Conservation (phyloP, 2,113 vertebrate species). For the Rhinolophus ferrumequinum region DNA sequence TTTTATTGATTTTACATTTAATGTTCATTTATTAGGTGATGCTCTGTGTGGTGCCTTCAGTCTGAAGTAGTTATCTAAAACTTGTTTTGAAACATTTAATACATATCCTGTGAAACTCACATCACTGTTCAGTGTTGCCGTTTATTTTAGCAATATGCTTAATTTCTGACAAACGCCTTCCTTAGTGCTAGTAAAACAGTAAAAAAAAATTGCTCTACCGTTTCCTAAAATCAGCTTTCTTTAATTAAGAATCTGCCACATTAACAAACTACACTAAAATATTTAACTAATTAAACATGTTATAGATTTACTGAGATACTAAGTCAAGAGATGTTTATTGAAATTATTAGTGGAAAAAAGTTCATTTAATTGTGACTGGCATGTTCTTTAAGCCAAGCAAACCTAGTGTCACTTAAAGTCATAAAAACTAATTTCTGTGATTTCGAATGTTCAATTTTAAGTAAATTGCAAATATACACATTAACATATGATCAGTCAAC, state of each 20-base stretch:
- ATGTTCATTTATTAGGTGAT: neutral
- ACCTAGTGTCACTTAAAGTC: neutral
- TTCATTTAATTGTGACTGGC: neutral
- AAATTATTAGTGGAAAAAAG: neutral
- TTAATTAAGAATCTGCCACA: neutral
- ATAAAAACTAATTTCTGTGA: neutral
- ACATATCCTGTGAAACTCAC: neutral
- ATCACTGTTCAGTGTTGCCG: neutral
- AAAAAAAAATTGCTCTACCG: neutral
- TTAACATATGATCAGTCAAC: neutral
- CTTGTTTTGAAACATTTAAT: neutral
- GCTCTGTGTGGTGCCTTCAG: fast-evolving
- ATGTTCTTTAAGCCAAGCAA: neutral
- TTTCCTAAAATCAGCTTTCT: neutral
- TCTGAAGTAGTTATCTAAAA: neutral
- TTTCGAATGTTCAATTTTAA: neutral
- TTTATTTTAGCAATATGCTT: neutral
- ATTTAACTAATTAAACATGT: neutral
- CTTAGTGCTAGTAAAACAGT: neutral
- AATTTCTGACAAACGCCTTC: neutral
- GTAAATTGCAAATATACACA: neutral
- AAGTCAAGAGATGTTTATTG: neutral
- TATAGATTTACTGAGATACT: neutral
- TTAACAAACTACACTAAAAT: neutral
- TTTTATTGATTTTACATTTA: neutral